Conservation (phyloP, 2,797 vertebrate genomes). For the Glyptemys insculpta region DNA sequence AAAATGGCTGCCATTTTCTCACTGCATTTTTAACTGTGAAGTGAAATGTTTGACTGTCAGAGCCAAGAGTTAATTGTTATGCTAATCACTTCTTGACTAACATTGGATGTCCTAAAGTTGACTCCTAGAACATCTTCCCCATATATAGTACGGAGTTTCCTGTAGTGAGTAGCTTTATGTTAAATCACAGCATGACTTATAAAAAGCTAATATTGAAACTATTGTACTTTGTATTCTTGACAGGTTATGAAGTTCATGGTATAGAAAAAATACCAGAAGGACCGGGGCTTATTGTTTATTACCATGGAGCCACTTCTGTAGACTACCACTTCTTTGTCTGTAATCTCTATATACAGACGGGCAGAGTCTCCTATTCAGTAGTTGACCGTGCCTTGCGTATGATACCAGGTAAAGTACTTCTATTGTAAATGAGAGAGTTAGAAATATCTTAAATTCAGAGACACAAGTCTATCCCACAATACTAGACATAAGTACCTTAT, state of each 20-base stretch:
- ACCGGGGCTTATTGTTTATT: conserved; percentile 90
- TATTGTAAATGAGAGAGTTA: not conserved
- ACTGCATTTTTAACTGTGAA: conserved; percentile 7
- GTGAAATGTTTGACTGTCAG: conserved; percentile 14
- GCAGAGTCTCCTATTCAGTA: conserved; percentile 88
- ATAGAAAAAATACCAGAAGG: conserved; percentile 88
- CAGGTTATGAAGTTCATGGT: conserved; percentile 87
- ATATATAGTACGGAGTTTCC: not conserved
- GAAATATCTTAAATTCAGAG: not conserved
- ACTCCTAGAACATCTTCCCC: not conserved
- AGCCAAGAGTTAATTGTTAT: not conserved
- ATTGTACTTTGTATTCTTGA: conserved; percentile 22
- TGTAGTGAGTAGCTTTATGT: not conserved
- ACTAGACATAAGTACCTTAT: not conserved
- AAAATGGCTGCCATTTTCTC: not conserved
- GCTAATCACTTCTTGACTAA: not conserved
- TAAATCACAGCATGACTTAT: not conserved
- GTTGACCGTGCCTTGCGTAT: conserved; percentile 89
- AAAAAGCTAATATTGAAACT: not conserved
- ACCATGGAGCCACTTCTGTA: conserved; percentile 88
- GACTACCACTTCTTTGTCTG: conserved; percentile 91
- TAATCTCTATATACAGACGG: conserved; percentile 86
- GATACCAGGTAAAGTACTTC: conserved; percentile 83
- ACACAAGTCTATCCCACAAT: not conserved
- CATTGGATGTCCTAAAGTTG: not conserved